phyloP scores from a whole-genome alignment of 2,797 vertebrate species.

The Cyclopterus lumpus region DNA sequence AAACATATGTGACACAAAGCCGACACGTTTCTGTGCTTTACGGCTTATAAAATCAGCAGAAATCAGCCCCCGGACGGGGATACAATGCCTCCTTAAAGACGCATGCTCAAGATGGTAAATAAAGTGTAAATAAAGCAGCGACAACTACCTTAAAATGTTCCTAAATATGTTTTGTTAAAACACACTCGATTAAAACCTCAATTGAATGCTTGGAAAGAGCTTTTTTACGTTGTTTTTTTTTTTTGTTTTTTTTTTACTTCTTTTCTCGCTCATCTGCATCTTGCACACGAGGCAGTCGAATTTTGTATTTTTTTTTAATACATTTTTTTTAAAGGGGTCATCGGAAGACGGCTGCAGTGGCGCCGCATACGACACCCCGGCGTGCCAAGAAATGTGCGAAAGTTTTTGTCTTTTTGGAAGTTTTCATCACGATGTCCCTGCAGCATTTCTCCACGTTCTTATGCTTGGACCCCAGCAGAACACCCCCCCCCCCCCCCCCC shows the following conservation, averaged over 20 bases:
- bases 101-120: constrained; percentile 3
- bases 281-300: not conserved
- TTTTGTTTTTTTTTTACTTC: not conserved
- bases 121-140: constrained; percentile 1
- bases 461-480: not conserved
- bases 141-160: not conserved
- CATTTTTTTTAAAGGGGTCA: constrained; percentile 32
- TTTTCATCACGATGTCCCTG: not conserved
- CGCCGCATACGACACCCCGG: not conserved
- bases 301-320: too few relatives aligned
- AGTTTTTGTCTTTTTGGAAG: constrained; percentile 7
- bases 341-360: constrained; percentile 1
- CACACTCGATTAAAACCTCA: not conserved
- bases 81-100: not conserved
- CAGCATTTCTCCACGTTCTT: not conserved
- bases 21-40: constrained; percentile 10
- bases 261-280: constrained; percentile 6
- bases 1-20: constrained; percentile 2
- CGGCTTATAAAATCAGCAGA: not conserved
- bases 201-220: constrained; percentile 8
- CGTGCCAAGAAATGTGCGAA: constrained; percentile 15
- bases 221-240: not conserved
- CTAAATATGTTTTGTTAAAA: constrained; percentile 6
- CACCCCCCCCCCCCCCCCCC: too few relatives aligned
- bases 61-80: not conserved